Evolutionary conservation across 2,888 invertebrate genomes (phyloP), one percentile per base, ranked within the genome.

Genomic region (Calameuta filiformis): DNA sequence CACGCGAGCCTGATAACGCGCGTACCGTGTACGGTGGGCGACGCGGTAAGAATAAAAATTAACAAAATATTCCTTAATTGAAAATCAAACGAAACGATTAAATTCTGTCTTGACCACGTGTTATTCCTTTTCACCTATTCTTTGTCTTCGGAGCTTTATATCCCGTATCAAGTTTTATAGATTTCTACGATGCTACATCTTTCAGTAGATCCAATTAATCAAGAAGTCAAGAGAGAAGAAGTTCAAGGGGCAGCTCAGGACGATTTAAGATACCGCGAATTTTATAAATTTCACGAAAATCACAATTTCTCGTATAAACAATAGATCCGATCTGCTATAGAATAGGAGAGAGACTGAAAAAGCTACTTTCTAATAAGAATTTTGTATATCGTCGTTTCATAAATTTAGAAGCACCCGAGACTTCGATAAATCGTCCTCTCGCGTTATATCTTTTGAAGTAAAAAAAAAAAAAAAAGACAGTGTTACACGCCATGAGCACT

Each of bases 51-150:
- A 56, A 56, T 56, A 23, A 56, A 56, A 56, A 23, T 56, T 9
- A 56, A 56, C 56, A 56, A 23, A 56, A 23, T 56, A 56, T 9
- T 56, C 23, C 23, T 23, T 56, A 56, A 56, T 56, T 56, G 23
- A 56, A 23, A 23, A 23, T 23, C 23, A 56, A 56, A 56, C 56
- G 56, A 56, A 56, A 56, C 56, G 23, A 56, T 56, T 15, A 56
- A 56, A 56, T 23, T 56, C 56, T 56, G 56, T 56, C 56, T 23
- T 68, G 76, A 76, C 56, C 30, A 15, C 56, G 73, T 78, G 56
- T 73, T 77, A 35, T 77, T 73, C 68, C 75, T 76, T 73, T 33
- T 68, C 31, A 11, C 69, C 73, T 76, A 30, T 76, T 73, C 76
- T n/a, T 77, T 35, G 35, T 15, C 71, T 76, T 78, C 56, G 56